phyloP scores from a whole-genome alignment of 53 echinoderm and acorn worm species.

The Holothuria scabra region DNA sequence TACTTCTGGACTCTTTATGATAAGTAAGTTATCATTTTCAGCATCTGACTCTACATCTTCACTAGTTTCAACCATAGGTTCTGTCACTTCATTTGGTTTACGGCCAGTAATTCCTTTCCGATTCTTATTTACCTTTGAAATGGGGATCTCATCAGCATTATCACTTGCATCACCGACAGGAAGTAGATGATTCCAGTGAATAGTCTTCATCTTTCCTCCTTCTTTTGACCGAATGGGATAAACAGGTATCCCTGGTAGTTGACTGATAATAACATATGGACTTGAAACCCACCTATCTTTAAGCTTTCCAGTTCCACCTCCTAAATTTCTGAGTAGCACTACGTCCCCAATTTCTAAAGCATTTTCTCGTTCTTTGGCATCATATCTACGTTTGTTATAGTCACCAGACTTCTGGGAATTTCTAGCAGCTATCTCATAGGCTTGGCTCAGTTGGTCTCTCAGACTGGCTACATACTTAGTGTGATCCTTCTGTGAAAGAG shows the following conservation, averaged over 20 bases:
- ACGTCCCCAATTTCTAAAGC: constrained; percentile 35
- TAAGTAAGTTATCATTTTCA: neutral
- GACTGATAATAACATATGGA: constrained; percentile 29
- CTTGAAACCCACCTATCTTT: constrained; percentile 44
- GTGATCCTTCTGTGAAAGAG: neutral
- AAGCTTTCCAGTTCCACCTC: constrained; percentile 41
- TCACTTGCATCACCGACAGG: neutral
- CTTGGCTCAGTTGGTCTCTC: constrained; percentile 13
- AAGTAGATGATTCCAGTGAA: constrained; percentile 11
- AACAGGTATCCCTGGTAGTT: constrained; percentile 49
- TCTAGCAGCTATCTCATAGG: constrained; percentile 48
- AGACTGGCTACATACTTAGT: constrained; percentile 47
- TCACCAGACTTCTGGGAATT: constrained; percentile 32
- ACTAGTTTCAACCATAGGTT: neutral
- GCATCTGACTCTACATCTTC: neutral
- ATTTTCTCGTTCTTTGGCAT: constrained; percentile 43
- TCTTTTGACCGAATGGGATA: constrained; percentile 48
- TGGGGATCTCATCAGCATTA: neutral
- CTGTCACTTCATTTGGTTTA: neutral
- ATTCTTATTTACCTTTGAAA: neutral
- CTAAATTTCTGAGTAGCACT: constrained; percentile 42
- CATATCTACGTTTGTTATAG: constrained; percentile 54
- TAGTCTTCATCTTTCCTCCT: constrained; percentile 33
- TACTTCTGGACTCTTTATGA: neutral
- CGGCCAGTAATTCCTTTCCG: too few relatives aligned